Percentiles rank a stretch among this genome's conserved stretches.
phyloP scores from a whole-genome alignment of 1,140 invertebrate genomes.

The Gonatopus flavifemur region DNA sequence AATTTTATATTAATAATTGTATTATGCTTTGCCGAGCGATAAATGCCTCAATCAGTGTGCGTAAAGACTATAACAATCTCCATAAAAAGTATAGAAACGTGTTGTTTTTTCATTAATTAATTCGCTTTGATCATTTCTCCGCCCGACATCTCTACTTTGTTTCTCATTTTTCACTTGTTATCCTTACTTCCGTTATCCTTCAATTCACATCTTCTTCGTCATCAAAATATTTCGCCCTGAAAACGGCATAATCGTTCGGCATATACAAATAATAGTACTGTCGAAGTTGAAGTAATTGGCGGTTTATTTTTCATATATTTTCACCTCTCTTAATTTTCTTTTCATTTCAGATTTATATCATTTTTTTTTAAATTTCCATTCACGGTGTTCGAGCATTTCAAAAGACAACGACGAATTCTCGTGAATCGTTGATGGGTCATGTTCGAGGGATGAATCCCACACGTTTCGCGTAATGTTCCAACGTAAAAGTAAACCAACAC shows the following conservation, averaged over 20 bases:
- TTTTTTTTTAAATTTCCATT: no score
- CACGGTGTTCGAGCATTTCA: no score
- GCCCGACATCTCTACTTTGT: constrained; percentile 42
- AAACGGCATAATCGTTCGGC: constrained; percentile 58
- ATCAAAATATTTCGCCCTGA: constrained; percentile 56
- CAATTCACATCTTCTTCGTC: constrained; percentile 4
- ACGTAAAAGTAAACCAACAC: no score
- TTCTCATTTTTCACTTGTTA: constrained; percentile 22
- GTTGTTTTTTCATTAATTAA: constrained; percentile 49
- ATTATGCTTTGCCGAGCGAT: constrained; percentile 57
- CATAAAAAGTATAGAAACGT: constrained; percentile 59
- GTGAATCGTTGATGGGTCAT: no score
- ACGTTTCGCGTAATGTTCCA: no score
- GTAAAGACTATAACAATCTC: constrained; percentile 58
- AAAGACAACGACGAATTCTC: no score
- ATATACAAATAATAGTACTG: constrained; percentile 59
- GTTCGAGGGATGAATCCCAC: no score
- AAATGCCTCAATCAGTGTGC: constrained; percentile 57
- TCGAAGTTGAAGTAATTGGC: constrained; percentile 59
- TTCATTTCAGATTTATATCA: no score
- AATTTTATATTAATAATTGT: constrained; percentile 59
- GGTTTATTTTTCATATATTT: constrained; percentile 42
- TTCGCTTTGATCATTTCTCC: constrained; percentile 49
- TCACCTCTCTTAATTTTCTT: no score
- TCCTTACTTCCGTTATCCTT: constrained; percentile 9